These are phyloP conservation scores for Peromyscus californicus DNA, from an alignment of 2,113 vertebrate species.

Conservation along the genomic window DNA sequence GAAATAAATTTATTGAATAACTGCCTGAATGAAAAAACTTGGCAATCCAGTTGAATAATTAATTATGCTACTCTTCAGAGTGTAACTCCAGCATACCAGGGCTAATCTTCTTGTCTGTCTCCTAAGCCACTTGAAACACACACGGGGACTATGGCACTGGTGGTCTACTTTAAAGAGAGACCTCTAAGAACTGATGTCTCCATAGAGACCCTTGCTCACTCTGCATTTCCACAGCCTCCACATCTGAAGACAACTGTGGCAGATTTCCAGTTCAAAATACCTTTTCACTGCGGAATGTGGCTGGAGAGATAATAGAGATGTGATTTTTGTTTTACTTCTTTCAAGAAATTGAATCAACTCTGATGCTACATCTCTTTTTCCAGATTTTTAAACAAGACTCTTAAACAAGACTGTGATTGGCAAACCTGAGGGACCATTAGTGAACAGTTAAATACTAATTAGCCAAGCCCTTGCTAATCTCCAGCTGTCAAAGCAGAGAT, in stretches of 20 bases:
- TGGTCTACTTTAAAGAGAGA: not conserved
- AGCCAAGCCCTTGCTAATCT: constrained; percentile 90
- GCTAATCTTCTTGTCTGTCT: not conserved
- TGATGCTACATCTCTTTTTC: constrained; percentile 70
- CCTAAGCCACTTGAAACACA: not conserved
- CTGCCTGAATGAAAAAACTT: not conserved
- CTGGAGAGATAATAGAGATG: constrained; percentile 68
- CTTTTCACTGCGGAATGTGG: constrained; percentile 50
- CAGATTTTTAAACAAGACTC: constrained; percentile 81
- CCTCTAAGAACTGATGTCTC: not conserved
- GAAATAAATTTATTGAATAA: not conserved
- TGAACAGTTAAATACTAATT: constrained; percentile 91
- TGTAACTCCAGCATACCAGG: not conserved
- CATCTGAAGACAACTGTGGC: not conserved
- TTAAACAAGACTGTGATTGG: constrained; percentile 87
- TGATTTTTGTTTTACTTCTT: constrained; percentile 82
- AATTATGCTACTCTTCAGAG: constrained; percentile 25
- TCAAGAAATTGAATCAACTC: constrained; percentile 79
- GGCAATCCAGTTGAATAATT: not conserved
- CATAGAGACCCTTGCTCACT: not conserved
- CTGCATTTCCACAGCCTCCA: not conserved
- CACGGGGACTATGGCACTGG: not conserved
- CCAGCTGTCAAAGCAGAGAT: constrained; percentile 84
- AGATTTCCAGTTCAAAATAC: constrained; percentile 52
- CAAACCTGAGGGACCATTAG: constrained; percentile 88